Evolutionary conservation across 2,797 vertebrate species (phyloP), one percentile per base, ranked within the genome.

Genomic region (Poeciliopsis presidionis): DNA sequence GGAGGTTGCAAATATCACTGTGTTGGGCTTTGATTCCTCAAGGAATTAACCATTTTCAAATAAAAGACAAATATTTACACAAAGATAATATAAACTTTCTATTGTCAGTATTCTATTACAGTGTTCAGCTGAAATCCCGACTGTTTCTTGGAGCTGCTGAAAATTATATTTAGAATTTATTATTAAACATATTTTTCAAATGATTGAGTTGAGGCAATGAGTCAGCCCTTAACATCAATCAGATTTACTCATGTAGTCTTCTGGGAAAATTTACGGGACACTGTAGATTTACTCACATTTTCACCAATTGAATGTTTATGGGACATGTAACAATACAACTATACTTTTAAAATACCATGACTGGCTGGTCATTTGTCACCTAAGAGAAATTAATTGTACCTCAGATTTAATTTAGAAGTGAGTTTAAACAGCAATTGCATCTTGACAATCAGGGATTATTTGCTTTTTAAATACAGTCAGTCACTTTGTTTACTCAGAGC

Each of bases 371-470:
- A 79, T 81, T 90, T 82, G 13, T 81, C 28, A 72, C 63, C 81
- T 80, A 81, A 83, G 63, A 83, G 72, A 85, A 87, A 86, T 85
- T 11, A 63, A 89, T 85, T 82, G 59, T 53, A 33, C 76, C 39
- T 43, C 55, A 61, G n/a, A 55, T 53, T 88, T 84, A 12, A 81
- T 88, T 88, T 89, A 77, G 71, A 83, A 89, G 30, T 84, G 75
- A 81, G 49, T 89, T 90, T 85, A 90, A 83, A 57, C 55, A 78
- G 43, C 82, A 86, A 91, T 91, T 88, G 77, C 75, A 65, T 78
- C 51, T 69, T 83, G 77, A 79, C 84, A 80, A 59, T 39, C 53
- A 84, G 39, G 84, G 78, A 84, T 90, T 89, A 83, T 88, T 70
- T 85, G 18, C 72, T 59, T 47, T 63, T 75, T 81, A 75, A 87